phyloP scores from a whole-genome alignment of 2,797 vertebrate genomes.

The Sphenodon punctatus region DNA sequence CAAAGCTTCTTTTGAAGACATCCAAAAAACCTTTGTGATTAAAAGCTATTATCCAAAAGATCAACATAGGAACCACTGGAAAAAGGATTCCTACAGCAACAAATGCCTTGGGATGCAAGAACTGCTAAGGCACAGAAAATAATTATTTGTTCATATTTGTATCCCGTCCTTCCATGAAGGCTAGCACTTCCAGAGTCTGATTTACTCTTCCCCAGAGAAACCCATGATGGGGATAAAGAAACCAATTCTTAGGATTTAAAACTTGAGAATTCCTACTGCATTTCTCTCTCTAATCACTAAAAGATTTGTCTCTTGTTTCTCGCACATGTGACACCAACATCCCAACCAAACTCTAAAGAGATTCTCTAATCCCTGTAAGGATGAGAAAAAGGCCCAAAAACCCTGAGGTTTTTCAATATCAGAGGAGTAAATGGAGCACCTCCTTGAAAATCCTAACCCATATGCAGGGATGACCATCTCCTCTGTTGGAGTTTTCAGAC shows the following conservation, averaged over 20 bases:
- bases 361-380: too few relatives aligned
- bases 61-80: not conserved
- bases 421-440: not conserved
- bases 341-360: too few relatives aligned
- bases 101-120: not conserved
- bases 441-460: not conserved
- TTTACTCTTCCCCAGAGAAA: not conserved
- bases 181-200: not conserved
- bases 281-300: too few relatives aligned
- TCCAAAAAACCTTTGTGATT: conserved; percentile 21
- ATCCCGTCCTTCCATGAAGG: too few relatives aligned
- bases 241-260: too few relatives aligned
- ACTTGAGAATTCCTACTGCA: too few relatives aligned
- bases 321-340: too few relatives aligned
- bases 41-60: too few relatives aligned
- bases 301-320: too few relatives aligned
- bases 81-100: not conserved
- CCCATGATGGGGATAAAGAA: not conserved
- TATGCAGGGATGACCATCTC: not conserved
- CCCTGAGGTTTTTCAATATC: not conserved
- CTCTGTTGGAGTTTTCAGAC: too few relatives aligned
- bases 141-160: too few relatives aligned
- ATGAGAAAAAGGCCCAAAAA: too few relatives aligned
- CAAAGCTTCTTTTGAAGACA: not conserved
- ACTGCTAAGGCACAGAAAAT: not conserved